These are phyloP conservation scores for Sturnus vulgaris DNA, from an alignment of 2,113 vertebrate genomes.

Conservation along the genomic window DNA sequence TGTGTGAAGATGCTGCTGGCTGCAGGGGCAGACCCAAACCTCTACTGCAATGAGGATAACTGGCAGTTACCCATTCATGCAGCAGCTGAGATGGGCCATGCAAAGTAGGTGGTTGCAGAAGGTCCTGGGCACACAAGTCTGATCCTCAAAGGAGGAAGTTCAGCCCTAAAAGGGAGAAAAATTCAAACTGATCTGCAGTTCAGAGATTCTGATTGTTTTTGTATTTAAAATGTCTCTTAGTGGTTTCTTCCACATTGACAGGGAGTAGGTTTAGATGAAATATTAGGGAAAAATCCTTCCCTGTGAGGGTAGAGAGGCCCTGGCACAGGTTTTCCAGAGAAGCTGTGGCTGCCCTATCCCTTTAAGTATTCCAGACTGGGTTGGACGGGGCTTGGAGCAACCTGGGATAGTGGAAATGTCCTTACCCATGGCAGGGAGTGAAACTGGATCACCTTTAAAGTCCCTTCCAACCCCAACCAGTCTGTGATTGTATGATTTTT, in stretches of 20 bases:
- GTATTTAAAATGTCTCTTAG: background rate
- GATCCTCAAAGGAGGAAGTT: background rate
- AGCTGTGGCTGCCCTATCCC: background rate
- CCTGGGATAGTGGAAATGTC: background rate
- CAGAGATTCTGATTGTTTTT: background rate
- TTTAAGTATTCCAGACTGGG: background rate
- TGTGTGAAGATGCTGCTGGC: constrained; percentile 82
- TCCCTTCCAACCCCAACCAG: background rate
- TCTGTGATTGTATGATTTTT: background rate
- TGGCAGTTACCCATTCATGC: constrained; percentile 92
- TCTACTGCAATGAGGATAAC: constrained; percentile 82
- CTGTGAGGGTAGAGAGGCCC: background rate
- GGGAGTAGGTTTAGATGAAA: background rate
- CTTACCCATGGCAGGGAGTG: background rate
- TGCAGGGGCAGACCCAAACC: constrained; percentile 82
- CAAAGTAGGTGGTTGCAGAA: constrained; percentile 71
- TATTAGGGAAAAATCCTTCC: background rate
- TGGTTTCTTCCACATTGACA: background rate
- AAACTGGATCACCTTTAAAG: background rate
- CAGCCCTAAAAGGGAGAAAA: background rate
- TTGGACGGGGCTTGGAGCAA: background rate
- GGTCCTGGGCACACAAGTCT: background rate
- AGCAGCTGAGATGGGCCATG: constrained; percentile 86
- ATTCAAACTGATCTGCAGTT: background rate
- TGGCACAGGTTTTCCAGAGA: background rate